phyloP scores from a whole-genome alignment of 2,113 vertebrate species.

The Callipepla squamata region DNA sequence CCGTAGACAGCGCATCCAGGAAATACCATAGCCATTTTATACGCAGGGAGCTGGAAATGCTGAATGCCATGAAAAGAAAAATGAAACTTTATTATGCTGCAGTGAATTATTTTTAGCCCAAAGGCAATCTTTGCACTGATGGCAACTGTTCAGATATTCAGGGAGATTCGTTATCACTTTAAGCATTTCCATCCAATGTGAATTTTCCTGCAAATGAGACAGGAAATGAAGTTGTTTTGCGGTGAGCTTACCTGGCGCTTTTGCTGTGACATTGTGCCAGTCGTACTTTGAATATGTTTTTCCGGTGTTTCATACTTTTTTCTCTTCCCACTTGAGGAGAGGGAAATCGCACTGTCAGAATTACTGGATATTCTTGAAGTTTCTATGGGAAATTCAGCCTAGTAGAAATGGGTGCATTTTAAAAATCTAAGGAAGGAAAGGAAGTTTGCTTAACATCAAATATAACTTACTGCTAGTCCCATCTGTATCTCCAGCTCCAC shows the following conservation, averaged over 20 bases:
- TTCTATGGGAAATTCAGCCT: not conserved
- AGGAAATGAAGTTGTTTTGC: not conserved
- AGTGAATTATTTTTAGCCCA: not conserved
- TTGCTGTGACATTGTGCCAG: not conserved
- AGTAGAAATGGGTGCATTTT: not conserved
- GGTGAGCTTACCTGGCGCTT: not conserved
- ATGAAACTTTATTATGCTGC: not conserved
- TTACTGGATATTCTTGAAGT: not conserved
- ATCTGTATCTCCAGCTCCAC: slow-evolving; percentile 58
- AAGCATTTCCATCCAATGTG: not conserved
- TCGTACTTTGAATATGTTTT: slow-evolving; percentile 7
- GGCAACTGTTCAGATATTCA: not conserved
- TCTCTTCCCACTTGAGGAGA: not conserved
- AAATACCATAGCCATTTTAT: not conserved
- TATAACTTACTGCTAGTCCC: slow-evolving; percentile 77
- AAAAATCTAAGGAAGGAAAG: not conserved
- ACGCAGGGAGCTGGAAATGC: not conserved
- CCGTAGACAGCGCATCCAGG: not conserved
- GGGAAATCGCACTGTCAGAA: slow-evolving; percentile 23
- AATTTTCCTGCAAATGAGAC: not conserved
- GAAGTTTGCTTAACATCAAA: not conserved
- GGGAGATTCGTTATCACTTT: not conserved
- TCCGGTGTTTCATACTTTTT: not conserved
- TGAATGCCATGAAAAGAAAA: not conserved
- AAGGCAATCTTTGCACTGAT: not conserved